Conservation (phyloP, 2,797 vertebrate species). For the Danio albolineatus region DNA sequence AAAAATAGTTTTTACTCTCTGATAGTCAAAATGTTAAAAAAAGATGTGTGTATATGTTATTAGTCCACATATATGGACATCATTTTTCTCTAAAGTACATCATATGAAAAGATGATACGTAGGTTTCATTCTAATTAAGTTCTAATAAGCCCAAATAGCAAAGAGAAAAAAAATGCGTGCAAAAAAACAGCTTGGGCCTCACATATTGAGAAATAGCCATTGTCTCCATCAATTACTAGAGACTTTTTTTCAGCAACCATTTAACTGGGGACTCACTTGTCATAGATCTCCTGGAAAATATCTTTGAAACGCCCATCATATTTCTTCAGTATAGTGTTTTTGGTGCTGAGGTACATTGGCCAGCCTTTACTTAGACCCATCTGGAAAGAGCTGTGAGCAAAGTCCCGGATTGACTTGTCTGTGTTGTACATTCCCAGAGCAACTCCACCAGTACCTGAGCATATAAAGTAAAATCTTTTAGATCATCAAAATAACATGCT, state of each 20-base stretch:
- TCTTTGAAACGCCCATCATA: constrained; percentile 97
- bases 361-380: constrained; percentile 90
- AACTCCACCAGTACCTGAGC: constrained; percentile 88
- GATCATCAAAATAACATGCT: background rate
- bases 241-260: background rate
- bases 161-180: too few species aligned
- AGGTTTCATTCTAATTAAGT: too few species aligned
- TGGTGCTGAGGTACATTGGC: constrained; percentile 97
- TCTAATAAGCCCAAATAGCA: too few species aligned
- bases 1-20: too few species aligned
- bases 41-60: too few species aligned
- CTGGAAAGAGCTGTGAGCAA: constrained; percentile 98
- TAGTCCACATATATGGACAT: too few species aligned
- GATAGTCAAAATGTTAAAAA: too few species aligned
- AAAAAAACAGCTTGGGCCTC: too few species aligned
- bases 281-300: constrained; percentile 98
- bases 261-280: constrained; percentile 81
- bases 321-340: constrained; percentile 98
- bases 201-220: too few species aligned
- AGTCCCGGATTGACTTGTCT: constrained; percentile 93
- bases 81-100: too few species aligned
- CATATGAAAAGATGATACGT: too few species aligned
- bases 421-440: constrained; percentile 98
- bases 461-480: background rate
- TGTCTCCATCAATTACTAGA: too few species aligned